Percentiles rank a stretch among this genome's conserved stretches.
Conservation (phyloP, 64 coral and sea anemone genomes). For the Montipora foliosa region DNA sequence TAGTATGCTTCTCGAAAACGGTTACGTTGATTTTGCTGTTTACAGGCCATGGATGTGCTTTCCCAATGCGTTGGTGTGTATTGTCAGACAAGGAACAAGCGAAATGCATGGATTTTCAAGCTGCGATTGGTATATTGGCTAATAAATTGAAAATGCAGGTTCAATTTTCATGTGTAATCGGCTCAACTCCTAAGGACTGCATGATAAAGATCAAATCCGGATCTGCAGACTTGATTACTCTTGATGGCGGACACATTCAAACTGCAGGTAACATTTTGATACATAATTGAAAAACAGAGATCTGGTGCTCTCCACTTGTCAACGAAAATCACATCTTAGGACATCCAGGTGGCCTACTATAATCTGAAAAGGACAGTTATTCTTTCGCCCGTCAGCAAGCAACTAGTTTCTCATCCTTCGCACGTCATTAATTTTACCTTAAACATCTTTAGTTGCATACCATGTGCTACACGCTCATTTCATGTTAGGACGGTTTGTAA, state of each 20-base stretch:
- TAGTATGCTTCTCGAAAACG: too few species aligned
- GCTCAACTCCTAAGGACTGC: background rate
- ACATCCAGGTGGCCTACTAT: too few species aligned
- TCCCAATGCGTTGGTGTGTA: conserved; percentile 38
- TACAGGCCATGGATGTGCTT: too few species aligned
- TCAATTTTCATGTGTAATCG: conserved; percentile 24
- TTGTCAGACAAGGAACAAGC: background rate
- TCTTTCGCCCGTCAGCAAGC: too few species aligned
- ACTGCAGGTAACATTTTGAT: conserved; percentile 40
- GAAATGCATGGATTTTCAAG: conserved; percentile 16
- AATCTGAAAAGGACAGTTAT: too few species aligned
- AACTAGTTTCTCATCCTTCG: too few species aligned
- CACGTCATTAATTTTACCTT: too few species aligned
- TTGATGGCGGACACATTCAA: conserved; percentile 59
- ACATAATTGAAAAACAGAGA: background rate
- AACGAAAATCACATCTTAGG: too few species aligned
- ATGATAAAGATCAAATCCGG: conserved; percentile 64
- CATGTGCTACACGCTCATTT: too few species aligned
- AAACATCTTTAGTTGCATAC: too few species aligned
- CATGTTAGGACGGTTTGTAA: too few species aligned
- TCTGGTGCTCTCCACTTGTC: background rate
- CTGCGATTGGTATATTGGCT: background rate
- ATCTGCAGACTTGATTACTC: conserved; percentile 57
- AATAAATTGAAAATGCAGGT: background rate
- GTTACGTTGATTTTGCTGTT: too few species aligned